A percentile compares a stretch with the other conserved stretches of the same genome.
These are phyloP conservation scores for Phylloscopus trochiloides DNA, from an alignment of 2,113 vertebrate species.

Conservation along the genomic window DNA sequence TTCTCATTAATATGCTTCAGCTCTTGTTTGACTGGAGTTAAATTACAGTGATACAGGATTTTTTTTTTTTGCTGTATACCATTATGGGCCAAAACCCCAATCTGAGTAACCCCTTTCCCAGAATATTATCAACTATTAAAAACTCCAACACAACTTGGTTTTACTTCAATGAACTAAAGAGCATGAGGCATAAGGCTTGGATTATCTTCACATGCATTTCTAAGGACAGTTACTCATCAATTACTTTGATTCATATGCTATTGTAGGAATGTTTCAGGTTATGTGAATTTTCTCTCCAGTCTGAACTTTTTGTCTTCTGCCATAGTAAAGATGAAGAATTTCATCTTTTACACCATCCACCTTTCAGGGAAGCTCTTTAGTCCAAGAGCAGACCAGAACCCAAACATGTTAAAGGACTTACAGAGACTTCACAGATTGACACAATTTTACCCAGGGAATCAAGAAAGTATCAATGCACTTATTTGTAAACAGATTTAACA, in stretches of 20 bases:
- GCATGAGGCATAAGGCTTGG: neutral
- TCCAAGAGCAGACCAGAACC: neutral
- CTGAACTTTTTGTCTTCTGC: neutral
- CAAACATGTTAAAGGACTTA: neutral
- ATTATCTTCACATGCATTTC: neutral
- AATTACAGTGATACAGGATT: neutral
- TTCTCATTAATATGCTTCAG: neutral
- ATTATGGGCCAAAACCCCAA: neutral
- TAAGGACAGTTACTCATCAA: neutral
- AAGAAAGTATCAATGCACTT: neutral
- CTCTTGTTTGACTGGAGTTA: neutral
- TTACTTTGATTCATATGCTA: neutral
- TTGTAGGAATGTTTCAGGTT: neutral
- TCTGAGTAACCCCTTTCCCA: neutral
- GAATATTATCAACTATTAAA: neutral
- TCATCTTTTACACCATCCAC: neutral
- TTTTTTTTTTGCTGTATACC: neutral
- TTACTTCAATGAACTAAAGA: neutral
- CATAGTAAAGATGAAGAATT: neutral
- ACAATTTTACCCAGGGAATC: neutral
- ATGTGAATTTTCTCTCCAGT: neutral
- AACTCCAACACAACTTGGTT: neutral
- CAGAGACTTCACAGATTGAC: neutral
- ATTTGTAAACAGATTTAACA: neutral
- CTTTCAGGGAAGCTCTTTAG: neutral